Conservation (phyloP, 2,888 invertebrate species). For the Drosophila atroscutellata region DNA sequence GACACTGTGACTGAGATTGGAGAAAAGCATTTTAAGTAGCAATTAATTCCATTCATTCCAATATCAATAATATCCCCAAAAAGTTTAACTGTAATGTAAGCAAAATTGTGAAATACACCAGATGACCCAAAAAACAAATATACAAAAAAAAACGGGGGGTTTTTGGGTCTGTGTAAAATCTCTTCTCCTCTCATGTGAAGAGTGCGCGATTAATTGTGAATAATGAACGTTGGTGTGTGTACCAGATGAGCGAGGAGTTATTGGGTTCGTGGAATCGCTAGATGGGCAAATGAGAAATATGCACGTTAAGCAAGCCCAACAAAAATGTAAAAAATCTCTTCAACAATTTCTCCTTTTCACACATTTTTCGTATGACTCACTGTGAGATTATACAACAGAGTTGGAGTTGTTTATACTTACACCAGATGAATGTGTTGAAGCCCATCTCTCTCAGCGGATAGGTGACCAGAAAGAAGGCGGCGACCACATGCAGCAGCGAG, state of each 20-base stretch:
- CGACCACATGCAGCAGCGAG: conserved; percentile 85
- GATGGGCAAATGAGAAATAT: conserved; percentile 15
- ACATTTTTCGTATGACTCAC: neutral
- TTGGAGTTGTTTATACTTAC: conserved; percentile 86
- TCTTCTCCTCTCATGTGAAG: conserved; percentile 27
- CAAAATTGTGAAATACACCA: conserved; percentile 60
- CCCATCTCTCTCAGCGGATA: conserved; percentile 80
- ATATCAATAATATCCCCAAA: neutral
- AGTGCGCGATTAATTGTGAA: conserved; percentile 62
- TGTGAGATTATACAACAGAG: neutral
- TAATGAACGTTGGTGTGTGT: conserved; percentile 52
- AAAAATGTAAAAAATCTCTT: neutral
- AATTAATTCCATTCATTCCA: conserved; percentile 15
- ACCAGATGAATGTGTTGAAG: conserved; percentile 86
- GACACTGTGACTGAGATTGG: conserved; percentile 2
- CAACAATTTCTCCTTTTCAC: conserved; percentile 5
- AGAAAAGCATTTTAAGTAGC: conserved; percentile 57
- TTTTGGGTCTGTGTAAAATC: conserved; percentile 28
- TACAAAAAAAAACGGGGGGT: neutral
- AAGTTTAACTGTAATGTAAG: conserved; percentile 33
- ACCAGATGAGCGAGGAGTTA: conserved; percentile 8
- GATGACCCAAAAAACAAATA: conserved; percentile 33
- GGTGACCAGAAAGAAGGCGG: conserved; percentile 83
- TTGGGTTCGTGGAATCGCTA: conserved; percentile 3
- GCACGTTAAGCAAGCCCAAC: neutral